Percentiles rank a stretch among this genome's conserved stretches.
phyloP scores from a whole-genome alignment of 2,797 vertebrate genomes.

The Synanceia verrucosa region DNA sequence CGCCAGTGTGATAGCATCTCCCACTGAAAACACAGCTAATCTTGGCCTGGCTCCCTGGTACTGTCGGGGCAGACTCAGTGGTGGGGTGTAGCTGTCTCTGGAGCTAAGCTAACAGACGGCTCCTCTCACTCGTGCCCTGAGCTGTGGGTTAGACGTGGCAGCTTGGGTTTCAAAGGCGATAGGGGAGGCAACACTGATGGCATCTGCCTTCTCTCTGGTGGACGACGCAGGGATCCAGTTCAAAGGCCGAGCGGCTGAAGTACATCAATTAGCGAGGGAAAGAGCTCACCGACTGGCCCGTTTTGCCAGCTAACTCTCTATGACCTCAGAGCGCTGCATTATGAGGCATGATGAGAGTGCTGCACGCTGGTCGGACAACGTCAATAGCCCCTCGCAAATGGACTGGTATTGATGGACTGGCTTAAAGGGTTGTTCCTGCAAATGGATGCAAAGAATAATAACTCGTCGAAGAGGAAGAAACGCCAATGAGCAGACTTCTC shows the following conservation, averaged over 20 bases:
- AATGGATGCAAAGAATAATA: slow-evolving; percentile 69
- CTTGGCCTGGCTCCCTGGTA: slow-evolving; percentile 52
- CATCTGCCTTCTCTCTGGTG: slow-evolving; percentile 78
- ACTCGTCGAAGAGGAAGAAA: not conserved
- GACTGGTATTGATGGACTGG: slow-evolving; percentile 70
- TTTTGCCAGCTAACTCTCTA: slow-evolving; percentile 59
- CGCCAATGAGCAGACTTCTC: slow-evolving; percentile 11
- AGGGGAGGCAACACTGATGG: slow-evolving; percentile 71
- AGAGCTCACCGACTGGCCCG: slow-evolving; percentile 48
- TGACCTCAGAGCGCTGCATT: slow-evolving; percentile 75
- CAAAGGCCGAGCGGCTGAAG: slow-evolving; percentile 82
- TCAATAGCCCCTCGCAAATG: slow-evolving; percentile 69
- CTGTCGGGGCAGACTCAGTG: slow-evolving; percentile 25
- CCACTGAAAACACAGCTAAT: slow-evolving; percentile 61
- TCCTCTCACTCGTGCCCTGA: slow-evolving; percentile 79
- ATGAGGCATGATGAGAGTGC: slow-evolving; percentile 52
- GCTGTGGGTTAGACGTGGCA: slow-evolving; percentile 66
- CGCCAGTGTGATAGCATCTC: slow-evolving; percentile 66
- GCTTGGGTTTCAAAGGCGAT: slow-evolving; percentile 83
- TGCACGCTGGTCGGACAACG: slow-evolving; percentile 48
- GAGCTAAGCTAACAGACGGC: slow-evolving; percentile 84
- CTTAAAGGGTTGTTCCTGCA: slow-evolving; percentile 61
- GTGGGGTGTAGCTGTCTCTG: slow-evolving; percentile 59
- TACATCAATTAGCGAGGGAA: slow-evolving; percentile 78
- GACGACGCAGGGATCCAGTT: slow-evolving; percentile 78